phyloP scores from a whole-genome alignment of 2,888 invertebrate species.

The Clunio marinus region DNA sequence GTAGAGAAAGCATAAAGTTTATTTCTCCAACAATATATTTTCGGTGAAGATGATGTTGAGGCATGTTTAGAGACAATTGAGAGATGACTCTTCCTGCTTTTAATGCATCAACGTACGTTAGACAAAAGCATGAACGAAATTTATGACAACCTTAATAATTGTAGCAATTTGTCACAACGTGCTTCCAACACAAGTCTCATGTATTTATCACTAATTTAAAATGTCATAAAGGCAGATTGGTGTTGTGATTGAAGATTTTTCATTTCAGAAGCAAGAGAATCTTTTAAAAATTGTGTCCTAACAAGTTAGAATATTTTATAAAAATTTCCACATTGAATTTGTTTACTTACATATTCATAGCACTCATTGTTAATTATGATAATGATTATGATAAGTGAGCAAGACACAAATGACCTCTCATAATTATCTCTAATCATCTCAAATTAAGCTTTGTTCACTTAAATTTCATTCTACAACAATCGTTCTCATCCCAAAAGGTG shows the following conservation, averaged over 20 bases:
- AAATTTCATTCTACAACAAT: too few species aligned
- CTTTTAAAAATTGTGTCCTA: neutral
- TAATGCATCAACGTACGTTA: neutral
- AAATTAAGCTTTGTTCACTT: too few species aligned
- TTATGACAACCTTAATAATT: constrained; percentile 20
- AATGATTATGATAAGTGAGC: too few species aligned
- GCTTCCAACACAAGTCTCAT: neutral
- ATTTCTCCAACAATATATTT: constrained; percentile 6
- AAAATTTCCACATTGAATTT: too few species aligned
- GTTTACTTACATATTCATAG: too few species aligned
- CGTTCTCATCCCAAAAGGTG: neutral
- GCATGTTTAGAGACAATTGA: constrained; percentile 11
- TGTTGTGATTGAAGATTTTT: neutral
- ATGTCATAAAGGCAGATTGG: neutral
- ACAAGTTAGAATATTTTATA: neutral
- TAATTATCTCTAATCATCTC: too few species aligned
- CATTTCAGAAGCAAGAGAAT: neutral
- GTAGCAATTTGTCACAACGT: constrained; percentile 24
- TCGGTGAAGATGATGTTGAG: neutral
- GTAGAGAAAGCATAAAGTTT: constrained; percentile 17
- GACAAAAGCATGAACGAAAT: neutral
- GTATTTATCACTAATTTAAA: constrained; percentile 21
- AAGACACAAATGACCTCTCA: too few species aligned
- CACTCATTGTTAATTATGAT: too few species aligned
- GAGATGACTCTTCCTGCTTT: constrained; percentile 12